phyloP scores from a whole-genome alignment of 2,888 invertebrate genomes.

The Scelioninae gen. 1 region DNA sequence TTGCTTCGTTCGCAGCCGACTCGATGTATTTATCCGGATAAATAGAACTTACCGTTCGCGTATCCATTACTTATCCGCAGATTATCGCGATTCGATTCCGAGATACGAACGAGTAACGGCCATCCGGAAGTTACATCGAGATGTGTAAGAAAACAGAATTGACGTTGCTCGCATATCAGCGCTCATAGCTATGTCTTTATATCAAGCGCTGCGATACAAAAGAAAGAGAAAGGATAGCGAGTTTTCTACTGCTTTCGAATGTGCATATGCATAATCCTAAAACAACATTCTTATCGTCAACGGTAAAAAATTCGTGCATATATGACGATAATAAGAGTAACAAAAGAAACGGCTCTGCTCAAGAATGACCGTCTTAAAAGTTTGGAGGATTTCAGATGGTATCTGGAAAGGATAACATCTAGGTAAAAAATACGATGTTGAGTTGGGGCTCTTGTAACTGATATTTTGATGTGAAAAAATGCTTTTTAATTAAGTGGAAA shows the following conservation, averaged over 20 bases:
- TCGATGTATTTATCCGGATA: slow-evolving; percentile 20
- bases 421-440: no score
- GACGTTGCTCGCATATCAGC: slow-evolving; percentile 57
- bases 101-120: slow-evolving; percentile 54
- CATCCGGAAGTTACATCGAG: slow-evolving; percentile 63
- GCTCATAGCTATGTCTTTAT: slow-evolving; percentile 51
- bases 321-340: slow-evolving; percentile 45
- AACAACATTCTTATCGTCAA: slow-evolving; percentile 48
- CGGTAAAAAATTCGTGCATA: slow-evolving; percentile 32
- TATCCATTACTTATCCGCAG: slow-evolving; percentile 33
- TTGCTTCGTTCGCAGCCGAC: slow-evolving; percentile 4
- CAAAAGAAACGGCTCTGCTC: slow-evolving; percentile 7
- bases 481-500: no score
- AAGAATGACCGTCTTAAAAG: no score
- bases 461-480: no score
- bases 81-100: slow-evolving; percentile 58
- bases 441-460: no score
- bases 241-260: slow-evolving; percentile 60
- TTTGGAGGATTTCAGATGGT: no score
- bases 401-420: no score
- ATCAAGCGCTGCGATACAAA: slow-evolving; percentile 48
- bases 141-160: slow-evolving; percentile 44
- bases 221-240: slow-evolving; percentile 59
- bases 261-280: slow-evolving; percentile 57
- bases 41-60: slow-evolving; percentile 2